phyloP scores from a whole-genome alignment of 2,888 invertebrate genomes.

The Pandemis corylana region DNA sequence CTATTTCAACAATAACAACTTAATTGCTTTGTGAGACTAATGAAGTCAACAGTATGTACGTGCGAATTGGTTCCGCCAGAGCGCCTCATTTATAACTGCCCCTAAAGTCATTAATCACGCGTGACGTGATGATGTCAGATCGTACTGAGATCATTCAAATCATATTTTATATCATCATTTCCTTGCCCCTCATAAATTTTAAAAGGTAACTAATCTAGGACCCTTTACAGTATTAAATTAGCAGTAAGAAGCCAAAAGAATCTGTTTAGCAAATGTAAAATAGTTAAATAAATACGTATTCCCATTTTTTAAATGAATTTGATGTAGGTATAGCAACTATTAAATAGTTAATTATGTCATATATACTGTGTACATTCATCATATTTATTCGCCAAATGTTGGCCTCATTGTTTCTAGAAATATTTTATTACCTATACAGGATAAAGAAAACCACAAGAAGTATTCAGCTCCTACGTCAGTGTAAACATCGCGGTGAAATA shows the following conservation, averaged over 20 bases:
- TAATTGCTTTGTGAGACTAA: slow-evolving; percentile 19
- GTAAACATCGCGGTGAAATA: not conserved
- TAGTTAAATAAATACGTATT: too few relatives aligned
- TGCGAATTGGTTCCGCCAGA: not conserved
- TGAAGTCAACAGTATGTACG: slow-evolving; percentile 8
- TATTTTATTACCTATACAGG: not conserved
- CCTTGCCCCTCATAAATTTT: too few relatives aligned
- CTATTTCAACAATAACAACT: slow-evolving; percentile 8
- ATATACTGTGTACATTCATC: not conserved
- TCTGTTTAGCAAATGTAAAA: too few relatives aligned
- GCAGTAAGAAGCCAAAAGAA: too few relatives aligned
- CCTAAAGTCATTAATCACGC: slow-evolving; percentile 12
- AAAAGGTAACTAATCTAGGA: not conserved
- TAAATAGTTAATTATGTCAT: too few relatives aligned
- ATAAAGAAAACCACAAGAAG: slow-evolving; percentile 18
- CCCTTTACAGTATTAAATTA: too few relatives aligned
- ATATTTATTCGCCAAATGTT: not conserved
- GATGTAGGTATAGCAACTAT: too few relatives aligned
- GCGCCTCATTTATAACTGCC: slow-evolving; percentile 8
- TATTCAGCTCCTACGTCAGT: not conserved
- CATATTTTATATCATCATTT: not conserved
- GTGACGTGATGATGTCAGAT: slow-evolving; percentile 1
- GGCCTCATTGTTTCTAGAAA: slow-evolving; percentile 2
- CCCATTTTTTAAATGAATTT: too few relatives aligned
- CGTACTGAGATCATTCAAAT: slow-evolving; percentile 2